Percentiles rank a stretch among this genome's conserved stretches.
Conservation (phyloP, 2,113 vertebrate species). For the Myrmophylax atrothorax region DNA sequence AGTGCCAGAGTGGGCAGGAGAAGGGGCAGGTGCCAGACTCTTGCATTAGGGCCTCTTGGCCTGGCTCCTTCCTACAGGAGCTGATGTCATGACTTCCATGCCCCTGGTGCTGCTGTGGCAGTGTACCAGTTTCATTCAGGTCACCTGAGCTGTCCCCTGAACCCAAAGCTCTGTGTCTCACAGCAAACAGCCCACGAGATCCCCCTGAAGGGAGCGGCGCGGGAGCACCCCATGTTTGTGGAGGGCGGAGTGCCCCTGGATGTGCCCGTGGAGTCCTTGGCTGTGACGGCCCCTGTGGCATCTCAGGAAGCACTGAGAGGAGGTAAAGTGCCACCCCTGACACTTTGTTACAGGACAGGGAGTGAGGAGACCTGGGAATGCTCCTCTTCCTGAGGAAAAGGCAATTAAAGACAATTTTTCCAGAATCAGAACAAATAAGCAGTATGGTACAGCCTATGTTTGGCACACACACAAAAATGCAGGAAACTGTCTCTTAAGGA, state of each 20-base stretch:
- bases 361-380: background rate
- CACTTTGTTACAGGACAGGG: background rate
- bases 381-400: background rate
- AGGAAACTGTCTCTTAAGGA: background rate
- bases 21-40: background rate
- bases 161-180: background rate
- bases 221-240: conserved; percentile 80
- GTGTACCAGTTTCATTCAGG: background rate
- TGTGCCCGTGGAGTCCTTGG: conserved; percentile 79
- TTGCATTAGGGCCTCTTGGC: too few species aligned
- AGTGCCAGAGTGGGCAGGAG: background rate
- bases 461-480: background rate
- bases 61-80: rapidly evolving
- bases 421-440: background rate
- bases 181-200: conserved; percentile 80
- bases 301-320: background rate
- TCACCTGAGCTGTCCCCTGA: background rate
- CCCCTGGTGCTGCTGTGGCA: background rate
- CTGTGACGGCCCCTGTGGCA: background rate
- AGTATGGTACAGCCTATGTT: background rate
- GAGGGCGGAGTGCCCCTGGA: conserved; percentile 80
- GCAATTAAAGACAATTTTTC: background rate
- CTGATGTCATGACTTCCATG: rapidly evolving
- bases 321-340: conserved; percentile 68
- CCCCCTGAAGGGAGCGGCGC: conserved; percentile 82